Evolutionary conservation across 1,140 invertebrate genomes (phyloP), one percentile per base, ranked within the genome.

Genomic region (Drosophila tristis): DNA sequence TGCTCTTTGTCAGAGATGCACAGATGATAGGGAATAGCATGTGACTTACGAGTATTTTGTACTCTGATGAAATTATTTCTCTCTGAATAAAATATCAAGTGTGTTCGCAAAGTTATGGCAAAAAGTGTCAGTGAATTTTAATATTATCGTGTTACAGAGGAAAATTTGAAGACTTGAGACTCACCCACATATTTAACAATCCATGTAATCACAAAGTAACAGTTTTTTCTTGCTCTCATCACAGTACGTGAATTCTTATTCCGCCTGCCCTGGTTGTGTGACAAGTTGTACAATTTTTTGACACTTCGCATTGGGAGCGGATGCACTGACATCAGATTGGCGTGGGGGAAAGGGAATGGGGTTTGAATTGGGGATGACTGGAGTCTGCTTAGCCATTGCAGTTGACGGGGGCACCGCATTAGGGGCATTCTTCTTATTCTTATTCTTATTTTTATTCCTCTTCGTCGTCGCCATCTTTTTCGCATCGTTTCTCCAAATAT

Each of bases 271-370:
- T 64, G 29, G 16, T 26, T 60, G 51, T 65, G 60, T 78, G 78
- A 86, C 82, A 86, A 75, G 77, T 74, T 86, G 78, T 65, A 55
- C 39, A 25, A 76, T 71, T 87, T 81, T 87, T 82, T 61, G 70
- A 74, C 62, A 82, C 59, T 49, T n/a, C 6, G 20, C 49, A 13
- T 31, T 44, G 39, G 15, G 8, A 58, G 60, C 35, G 49, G 15
- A 25, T 15, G 11, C 4, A 39, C 35, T 2, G 35, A 39, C 11
- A 4, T 11, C 35, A 1, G 35, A 39, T 11, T 0, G 26, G 35
- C 2, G n/a, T n/a, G 31, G 31, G 31, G 3, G 11, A 13, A n/a
- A 8, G 13, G 11, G 35, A 13, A 35, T 35, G 31, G 31, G 31
- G 3, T 35, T 11, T 35, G 31, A 35, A 35, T 35, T 35, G 31